Percentiles rank a stretch among this genome's conserved stretches.
Conservation (phyloP, 1,140 invertebrate genomes). For the Lordiphosa clarofinis region DNA sequence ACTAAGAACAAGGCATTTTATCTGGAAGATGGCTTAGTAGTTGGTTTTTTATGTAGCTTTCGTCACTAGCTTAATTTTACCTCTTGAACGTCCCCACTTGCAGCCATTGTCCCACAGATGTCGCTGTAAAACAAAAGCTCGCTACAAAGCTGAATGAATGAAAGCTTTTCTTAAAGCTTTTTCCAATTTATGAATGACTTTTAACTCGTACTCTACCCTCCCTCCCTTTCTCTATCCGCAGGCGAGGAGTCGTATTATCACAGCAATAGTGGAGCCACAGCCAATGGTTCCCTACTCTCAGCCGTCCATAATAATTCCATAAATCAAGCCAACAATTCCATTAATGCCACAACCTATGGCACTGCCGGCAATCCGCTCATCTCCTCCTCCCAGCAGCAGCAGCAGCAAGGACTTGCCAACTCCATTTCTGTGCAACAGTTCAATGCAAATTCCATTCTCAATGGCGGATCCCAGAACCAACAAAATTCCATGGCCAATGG, state of each 20-base stretch:
- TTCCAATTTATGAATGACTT: constrained; percentile 64
- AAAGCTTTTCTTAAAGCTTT: not conserved
- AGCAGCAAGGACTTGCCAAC: constrained; percentile 61
- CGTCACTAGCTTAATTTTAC: too few species aligned
- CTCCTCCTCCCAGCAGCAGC: constrained; percentile 45
- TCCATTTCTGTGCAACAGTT: constrained; percentile 79
- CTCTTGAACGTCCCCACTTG: not conserved
- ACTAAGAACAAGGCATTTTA: too few species aligned
- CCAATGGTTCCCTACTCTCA: constrained; percentile 72
- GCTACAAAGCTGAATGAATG: constrained; percentile 9
- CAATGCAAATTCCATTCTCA: constrained; percentile 64
- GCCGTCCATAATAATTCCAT: constrained; percentile 79
- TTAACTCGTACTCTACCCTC: constrained; percentile 1
- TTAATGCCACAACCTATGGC: constrained; percentile 68
- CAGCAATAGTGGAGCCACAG: constrained; percentile 53
- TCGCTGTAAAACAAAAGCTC: constrained; percentile 38
- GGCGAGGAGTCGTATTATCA: constrained; percentile 77
- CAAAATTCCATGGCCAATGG: constrained; percentile 69
- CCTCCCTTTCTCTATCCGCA: constrained; percentile 17
- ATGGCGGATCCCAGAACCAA: constrained; percentile 42
- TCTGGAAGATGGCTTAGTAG: too few species aligned
- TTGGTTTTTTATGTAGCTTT: too few species aligned
- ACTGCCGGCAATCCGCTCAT: constrained; percentile 53
- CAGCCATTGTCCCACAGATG: constrained; percentile 26
- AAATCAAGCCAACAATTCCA: constrained; percentile 73